Base-by-base conservation (phyloP, 1,140 invertebrate species). In the Drosophila ercepeae region DNA sequence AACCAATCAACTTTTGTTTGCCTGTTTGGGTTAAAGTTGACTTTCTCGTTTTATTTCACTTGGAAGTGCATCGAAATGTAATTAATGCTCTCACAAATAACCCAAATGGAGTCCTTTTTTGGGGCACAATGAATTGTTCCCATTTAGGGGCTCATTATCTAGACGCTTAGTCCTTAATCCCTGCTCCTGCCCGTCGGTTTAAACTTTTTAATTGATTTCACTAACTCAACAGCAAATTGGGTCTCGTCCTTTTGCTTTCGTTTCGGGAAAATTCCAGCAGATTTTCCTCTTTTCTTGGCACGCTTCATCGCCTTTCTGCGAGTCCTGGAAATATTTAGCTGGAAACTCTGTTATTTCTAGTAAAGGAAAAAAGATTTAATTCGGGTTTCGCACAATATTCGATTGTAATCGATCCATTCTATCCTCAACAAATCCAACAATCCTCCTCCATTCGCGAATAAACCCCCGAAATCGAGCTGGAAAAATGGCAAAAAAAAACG, bases 131-230 rank as follows among this genome's bases (percentile, higher is more conserved):
- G 23, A 60, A 63, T 63, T 36, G 55, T 69, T 48, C 45, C 60
- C 60, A 32, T 60, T 74, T 59, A 45, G 52, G 34, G 16, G 51
- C 67, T 73, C 81, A 63, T 76, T 79, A 79, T 86, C 64, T 69
- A 64, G 58, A 46, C 46, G 67, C 72, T 79, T 86, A 84, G 72
- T 79, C 57, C 75, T 50, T 68, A 86, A 84, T 79, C 60, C 58
- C n/a, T 42, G 73, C 67, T 57, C 58, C n/a, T 42, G 73, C 67
- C 58, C 71, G 67, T 53, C 69, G 46, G 71, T 16, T 42, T 73
- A 84, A 79, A 54, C 70, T 86, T 84, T 83, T 86, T 86, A 84
- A 86, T 84, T 84, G 79, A 86, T 86, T 84, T 75, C 42, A 63
- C 58, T 67, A 49, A 51, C 42, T 69, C 19, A 42, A 73, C 39